Evolutionary conservation across 2,113 vertebrate genomes (phyloP), one percentile per base, ranked within the genome.

Genomic region (Toxotes jaculatrix): DNA sequence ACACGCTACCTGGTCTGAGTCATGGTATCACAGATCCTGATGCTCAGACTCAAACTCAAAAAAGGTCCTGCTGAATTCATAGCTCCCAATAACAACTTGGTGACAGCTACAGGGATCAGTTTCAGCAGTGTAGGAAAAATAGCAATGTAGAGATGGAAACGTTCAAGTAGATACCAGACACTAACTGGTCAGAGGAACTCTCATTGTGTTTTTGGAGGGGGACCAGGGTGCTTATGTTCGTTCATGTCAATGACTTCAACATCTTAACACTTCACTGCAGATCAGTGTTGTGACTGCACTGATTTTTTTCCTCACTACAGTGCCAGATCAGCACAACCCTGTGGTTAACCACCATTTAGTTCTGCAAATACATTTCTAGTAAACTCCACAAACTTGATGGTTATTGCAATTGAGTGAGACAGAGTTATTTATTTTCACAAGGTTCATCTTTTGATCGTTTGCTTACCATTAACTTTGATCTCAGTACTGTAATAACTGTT

Each of bases 321-420:
- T 79, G 57, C 23, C 7, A 70, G 27, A 4, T 71, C 36, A 43
- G 21, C 2, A 27, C 11, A 23, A 0, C 40, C 9, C 65, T 70
- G 31, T 56, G 73, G 49, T 71, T 70, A 23, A 61, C 34, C 31
- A 63, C 19, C 23, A 63, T 79, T 63, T 32, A 72, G 3, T 42
- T 56, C 27, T 23, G n/a, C 42, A 19, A 49, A 51, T 1, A 21
- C 7, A 51, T n/a, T 9, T 60, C 42, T 32, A 51, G 67, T 43
- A 4, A 43, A 21, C 17, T n/a, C 32, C 34, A 70, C 57, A 74
- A 10, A 62, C 11, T n/a, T 23, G 47, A 62, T 17, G 23, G 2
- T n/a, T 60, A n/a, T 19, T 73, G 31, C 27, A 34, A 43, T 4
- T 59, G n/a, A 27, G 3, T 47, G n/a, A 51, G 4, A 60, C 5